These are phyloP conservation scores for Melolontha melolontha DNA, from an alignment of 2,888 invertebrate genomes.

Conservation along the genomic window DNA sequence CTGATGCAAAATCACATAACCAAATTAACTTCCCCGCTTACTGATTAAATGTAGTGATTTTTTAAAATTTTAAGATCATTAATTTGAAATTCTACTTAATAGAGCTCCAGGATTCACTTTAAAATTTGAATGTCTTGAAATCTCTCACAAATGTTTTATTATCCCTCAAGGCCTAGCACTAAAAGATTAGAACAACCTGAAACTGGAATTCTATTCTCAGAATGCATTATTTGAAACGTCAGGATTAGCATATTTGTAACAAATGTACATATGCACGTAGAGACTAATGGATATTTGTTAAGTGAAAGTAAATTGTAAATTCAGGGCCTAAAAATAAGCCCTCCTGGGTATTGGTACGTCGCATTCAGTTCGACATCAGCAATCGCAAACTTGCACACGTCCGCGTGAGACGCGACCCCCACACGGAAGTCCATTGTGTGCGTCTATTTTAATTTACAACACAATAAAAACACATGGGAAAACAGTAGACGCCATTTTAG, in stretches of 20 bases:
- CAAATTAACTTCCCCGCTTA: no score
- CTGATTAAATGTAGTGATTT: no score
- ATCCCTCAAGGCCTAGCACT: no score
- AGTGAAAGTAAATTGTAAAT: conserved; percentile 32
- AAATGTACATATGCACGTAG: neutral
- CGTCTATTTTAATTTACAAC: conserved; percentile 67
- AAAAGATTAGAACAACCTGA: no score
- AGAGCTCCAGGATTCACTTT: no score
- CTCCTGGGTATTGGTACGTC: conserved; percentile 60
- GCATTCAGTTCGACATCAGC: conserved; percentile 58
- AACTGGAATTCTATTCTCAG: no score
- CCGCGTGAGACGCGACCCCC: conserved; percentile 56
- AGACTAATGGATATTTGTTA: conserved; percentile 31
- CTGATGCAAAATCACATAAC: no score
- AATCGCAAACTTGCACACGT: conserved; percentile 63
- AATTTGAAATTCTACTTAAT: no score
- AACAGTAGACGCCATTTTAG: conserved; percentile 68
- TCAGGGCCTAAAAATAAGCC: conserved; percentile 49
- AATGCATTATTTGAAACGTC: neutral
- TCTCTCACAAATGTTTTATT: no score
- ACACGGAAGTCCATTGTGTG: conserved; percentile 63
- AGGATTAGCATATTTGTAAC: conserved; percentile 13
- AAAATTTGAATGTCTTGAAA: no score
- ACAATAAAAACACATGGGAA: conserved; percentile 69
- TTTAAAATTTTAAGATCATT: no score